Evolutionary conservation across 1,140 invertebrate genomes (phyloP).

Genomic region (Zaprionus tsacasi): DNA sequence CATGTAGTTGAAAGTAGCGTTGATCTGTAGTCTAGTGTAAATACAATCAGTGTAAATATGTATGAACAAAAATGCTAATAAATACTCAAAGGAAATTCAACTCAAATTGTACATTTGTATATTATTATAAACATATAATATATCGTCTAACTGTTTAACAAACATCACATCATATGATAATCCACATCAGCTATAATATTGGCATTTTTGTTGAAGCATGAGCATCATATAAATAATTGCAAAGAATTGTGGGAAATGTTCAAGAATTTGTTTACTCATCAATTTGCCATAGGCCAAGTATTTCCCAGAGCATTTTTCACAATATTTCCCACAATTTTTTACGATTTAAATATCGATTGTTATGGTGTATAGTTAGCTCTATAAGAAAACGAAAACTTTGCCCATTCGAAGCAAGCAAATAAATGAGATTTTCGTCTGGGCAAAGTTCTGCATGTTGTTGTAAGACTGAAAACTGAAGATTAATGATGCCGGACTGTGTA

Average conservation of each 20-base stretch:
- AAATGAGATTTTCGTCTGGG: conserved; percentile 25
- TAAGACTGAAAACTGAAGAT: conserved; percentile 37
- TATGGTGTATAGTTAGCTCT: conserved; percentile 53
- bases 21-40: conserved; percentile 77
- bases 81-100: conserved; percentile 28
- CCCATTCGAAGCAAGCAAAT: conserved; percentile 25
- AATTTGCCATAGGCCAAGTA: conserved; percentile 13
- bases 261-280: conserved; percentile 30
- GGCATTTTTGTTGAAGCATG: conserved; percentile 78
- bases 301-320: neutral
- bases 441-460: conserved; percentile 21
- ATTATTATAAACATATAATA: conserved; percentile 15
- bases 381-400: conserved; percentile 44
- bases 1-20: conserved; percentile 83
- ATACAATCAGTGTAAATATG: conserved; percentile 56
- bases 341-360: conserved; percentile 15
- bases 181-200: conserved; percentile 61
- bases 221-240: conserved; percentile 24
- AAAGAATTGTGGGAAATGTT: conserved; percentile 41
- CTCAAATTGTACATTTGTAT: conserved; percentile 56
- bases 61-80: conserved; percentile 82
- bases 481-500: neutral
- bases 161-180: conserved; percentile 40
- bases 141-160: conserved; percentile 40
- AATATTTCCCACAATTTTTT: conserved; percentile 45